phyloP scores from a whole-genome alignment of 2,888 invertebrate genomes.

The Erannis defoliaria region DNA sequence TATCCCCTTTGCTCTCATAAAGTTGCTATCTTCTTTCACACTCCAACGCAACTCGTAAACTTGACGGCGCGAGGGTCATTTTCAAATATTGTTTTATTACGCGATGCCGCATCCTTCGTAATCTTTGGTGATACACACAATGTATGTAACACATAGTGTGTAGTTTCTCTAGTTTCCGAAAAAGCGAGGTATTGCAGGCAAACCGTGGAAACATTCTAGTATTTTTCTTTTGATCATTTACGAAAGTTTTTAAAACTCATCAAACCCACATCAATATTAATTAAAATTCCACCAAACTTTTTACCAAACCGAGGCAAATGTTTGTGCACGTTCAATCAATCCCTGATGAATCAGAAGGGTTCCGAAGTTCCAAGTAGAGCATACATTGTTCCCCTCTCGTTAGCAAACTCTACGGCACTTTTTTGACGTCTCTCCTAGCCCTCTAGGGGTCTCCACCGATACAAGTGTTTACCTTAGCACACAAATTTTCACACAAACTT shows the following conservation, averaged over 20 bases:
- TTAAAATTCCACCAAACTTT: conserved; percentile 45
- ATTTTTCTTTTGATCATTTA: not conserved
- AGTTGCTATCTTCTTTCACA: too few relatives aligned
- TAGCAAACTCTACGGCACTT: conserved; percentile 77
- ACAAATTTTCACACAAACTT: conserved; percentile 53
- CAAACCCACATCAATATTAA: conserved; percentile 44
- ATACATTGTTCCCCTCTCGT: conserved; percentile 75
- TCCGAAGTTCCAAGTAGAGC: conserved; percentile 67
- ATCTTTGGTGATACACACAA: too few relatives aligned
- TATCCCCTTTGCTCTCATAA: too few relatives aligned
- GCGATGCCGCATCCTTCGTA: too few relatives aligned
- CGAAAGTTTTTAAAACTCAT: conserved; percentile 27
- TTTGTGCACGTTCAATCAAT: conserved; percentile 57
- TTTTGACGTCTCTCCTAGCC: conserved; percentile 71
- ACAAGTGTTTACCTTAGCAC: conserved; percentile 67
- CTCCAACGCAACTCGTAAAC: too few relatives aligned
- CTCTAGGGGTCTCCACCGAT: conserved; percentile 74
- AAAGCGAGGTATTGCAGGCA: not conserved
- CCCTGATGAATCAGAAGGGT: conserved; percentile 57
- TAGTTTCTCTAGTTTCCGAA: too few relatives aligned
- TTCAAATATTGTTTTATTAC: too few relatives aligned
- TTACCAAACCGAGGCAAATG: conserved; percentile 40
- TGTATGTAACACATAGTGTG: too few relatives aligned
- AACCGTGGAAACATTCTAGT: not conserved
- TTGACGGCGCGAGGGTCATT: too few relatives aligned